phyloP scores from a whole-genome alignment of 1,140 invertebrate genomes.

The Halesus radiatus region DNA sequence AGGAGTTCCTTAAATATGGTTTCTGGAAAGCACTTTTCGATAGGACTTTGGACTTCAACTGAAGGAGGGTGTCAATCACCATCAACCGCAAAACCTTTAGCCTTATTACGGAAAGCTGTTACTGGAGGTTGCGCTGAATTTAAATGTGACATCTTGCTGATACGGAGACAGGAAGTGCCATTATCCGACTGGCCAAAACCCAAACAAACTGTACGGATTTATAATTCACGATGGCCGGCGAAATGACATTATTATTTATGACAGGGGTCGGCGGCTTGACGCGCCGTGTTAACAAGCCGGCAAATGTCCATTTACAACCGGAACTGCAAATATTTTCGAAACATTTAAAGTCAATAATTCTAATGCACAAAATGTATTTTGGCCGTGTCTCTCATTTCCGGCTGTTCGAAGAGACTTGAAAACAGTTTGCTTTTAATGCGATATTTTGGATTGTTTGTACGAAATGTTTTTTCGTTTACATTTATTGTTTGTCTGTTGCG shows the following conservation, averaged over 20 bases:
- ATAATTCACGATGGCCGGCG: conserved; percentile 11
- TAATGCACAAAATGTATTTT: too few relatives aligned
- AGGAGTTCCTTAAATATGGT: too few relatives aligned
- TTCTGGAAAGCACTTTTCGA: too few relatives aligned
- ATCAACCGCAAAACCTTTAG: not conserved
- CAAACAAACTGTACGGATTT: conserved; percentile 12
- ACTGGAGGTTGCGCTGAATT: not conserved
- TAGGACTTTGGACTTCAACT: too few relatives aligned
- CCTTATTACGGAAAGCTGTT: not conserved
- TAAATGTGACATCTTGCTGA: conserved; percentile 6
- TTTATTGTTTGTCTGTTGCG: too few relatives aligned
- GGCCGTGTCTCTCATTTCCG: too few relatives aligned
- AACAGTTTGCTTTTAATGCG: too few relatives aligned
- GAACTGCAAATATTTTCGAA: conserved; percentile 9
- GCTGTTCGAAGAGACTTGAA: too few relatives aligned
- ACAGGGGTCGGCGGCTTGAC: not conserved
- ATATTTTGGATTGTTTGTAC: too few relatives aligned
- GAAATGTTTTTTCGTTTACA: too few relatives aligned
- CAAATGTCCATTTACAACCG: not conserved
- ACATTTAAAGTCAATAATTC: not conserved
- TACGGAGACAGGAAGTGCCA: not conserved
- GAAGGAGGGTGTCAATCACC: not conserved
- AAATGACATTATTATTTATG: not conserved
- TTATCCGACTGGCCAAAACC: not conserved
- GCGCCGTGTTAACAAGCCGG: conserved; percentile 3